Evolutionary conservation across 2,113 vertebrate genomes (phyloP).

Genomic region (Seriola rivoliana): DNA sequence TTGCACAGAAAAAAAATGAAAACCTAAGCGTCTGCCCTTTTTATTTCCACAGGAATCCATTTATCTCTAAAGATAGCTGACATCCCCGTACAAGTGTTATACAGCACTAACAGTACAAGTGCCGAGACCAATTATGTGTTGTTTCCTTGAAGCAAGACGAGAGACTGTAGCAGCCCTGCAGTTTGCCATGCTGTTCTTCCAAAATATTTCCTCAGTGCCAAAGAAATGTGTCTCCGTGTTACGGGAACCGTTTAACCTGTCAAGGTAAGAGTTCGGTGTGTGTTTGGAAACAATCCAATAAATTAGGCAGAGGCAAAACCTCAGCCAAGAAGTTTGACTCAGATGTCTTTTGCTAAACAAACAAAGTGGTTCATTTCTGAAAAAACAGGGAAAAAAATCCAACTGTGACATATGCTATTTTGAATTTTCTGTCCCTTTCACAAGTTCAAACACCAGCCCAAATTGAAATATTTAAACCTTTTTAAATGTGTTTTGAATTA

Average conservation of each 20-base stretch:
- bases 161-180: conserved; percentile 48
- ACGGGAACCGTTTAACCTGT: conserved; percentile 81
- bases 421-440: neutral
- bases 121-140: conserved; percentile 71
- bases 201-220: conserved; percentile 54
- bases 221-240: conserved; percentile 66
- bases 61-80: conserved; percentile 63
- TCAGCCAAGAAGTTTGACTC: conserved; percentile 61
- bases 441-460: conserved; percentile 1
- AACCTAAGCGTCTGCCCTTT: conserved; percentile 43
- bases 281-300: conserved; percentile 77
- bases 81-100: conserved; percentile 58
- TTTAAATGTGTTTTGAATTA: conserved; percentile 43
- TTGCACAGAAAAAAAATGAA: conserved; percentile 29
- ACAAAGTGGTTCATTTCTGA: conserved; percentile 10
- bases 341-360: conserved; percentile 41
- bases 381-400: neutral
- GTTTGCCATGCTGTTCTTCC: conserved; percentile 46
- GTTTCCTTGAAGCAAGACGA: conserved; percentile 66
- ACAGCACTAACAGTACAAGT: conserved; percentile 63
- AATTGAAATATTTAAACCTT: conserved; percentile 7
- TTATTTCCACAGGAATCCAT: conserved; percentile 60
- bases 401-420: neutral
- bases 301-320: conserved; percentile 72
- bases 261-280: conserved; percentile 66